These are phyloP conservation scores for Falco novaeseelandiae DNA, from an alignment of 2,797 vertebrate genomes.

Conservation along the genomic window DNA sequence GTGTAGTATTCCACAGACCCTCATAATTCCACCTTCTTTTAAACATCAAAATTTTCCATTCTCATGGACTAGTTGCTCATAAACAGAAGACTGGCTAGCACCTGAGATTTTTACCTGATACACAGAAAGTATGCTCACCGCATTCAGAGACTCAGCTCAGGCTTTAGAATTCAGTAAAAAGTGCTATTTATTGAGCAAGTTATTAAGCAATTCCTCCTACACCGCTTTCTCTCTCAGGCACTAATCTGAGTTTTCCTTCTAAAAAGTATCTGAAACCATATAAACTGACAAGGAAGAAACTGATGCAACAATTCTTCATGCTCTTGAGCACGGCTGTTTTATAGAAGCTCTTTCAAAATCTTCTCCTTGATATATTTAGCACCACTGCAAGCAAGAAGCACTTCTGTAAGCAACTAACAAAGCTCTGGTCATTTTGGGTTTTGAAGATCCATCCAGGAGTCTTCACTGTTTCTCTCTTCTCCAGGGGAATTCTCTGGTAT, in stretches of 20 bases:
- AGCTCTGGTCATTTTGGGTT: not conserved
- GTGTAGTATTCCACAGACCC: not conserved
- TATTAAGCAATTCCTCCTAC: constrained; percentile 12
- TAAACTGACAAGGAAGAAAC: not conserved
- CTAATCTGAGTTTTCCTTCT: constrained; percentile 37
- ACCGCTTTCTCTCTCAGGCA: not conserved
- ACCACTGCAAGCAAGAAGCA: not conserved
- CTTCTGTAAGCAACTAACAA: not conserved
- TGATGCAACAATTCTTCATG: not conserved
- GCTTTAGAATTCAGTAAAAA: not conserved
- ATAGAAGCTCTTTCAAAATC: not conserved
- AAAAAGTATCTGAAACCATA: not conserved
- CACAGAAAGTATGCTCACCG: not conserved
- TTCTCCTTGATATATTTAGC: not conserved
- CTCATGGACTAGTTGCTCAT: not conserved
- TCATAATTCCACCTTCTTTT: not conserved
- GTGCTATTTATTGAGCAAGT: not conserved
- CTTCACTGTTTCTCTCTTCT: not conserved
- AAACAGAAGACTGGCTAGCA: not conserved
- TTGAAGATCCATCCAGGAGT: not conserved
- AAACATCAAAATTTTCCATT: not conserved
- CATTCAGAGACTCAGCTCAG: not conserved
- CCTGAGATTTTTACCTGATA: not conserved
- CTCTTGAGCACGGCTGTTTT: not conserved
- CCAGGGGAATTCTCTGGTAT: not conserved